A percentile compares a stretch with the other conserved stretches of the same genome.
Evolutionary conservation across 2,888 invertebrate species (phyloP).

Genomic region (Nephrotoma appendiculata): DNA sequence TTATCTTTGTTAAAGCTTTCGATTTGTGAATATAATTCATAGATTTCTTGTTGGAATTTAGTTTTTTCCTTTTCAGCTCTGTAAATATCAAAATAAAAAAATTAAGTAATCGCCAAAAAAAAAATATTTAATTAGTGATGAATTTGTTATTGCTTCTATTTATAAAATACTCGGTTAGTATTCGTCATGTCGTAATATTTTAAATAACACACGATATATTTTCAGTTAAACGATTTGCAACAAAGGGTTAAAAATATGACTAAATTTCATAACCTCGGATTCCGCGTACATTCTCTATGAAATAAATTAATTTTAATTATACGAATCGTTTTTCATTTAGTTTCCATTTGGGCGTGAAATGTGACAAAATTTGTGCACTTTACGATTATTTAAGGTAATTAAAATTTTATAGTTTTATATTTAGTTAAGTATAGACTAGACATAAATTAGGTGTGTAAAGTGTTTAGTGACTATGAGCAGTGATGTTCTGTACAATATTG

Average conservation of each 20-base stretch:
- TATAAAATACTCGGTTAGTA: not conserved
- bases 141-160: not conserved
- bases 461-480: too few relatives aligned
- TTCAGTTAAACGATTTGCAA: not conserved
- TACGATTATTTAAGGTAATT: too few relatives aligned
- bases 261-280: not conserved
- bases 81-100: constrained; percentile 23
- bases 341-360: not conserved
- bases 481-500: too few relatives aligned
- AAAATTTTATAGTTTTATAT: too few relatives aligned
- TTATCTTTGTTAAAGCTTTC: constrained; percentile 92
- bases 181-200: not conserved
- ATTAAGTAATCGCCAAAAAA: not conserved
- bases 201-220: too few relatives aligned
- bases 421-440: too few relatives aligned
- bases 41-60: constrained; percentile 97
- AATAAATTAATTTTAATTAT: not conserved
- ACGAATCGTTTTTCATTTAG: not conserved
- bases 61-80: constrained; percentile 98
- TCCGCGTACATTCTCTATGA: not conserved
- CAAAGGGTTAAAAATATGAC: not conserved
- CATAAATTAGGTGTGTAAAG: too few relatives aligned
- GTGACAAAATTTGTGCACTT: too few relatives aligned
- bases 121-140: not conserved
- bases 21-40: constrained; percentile 90